These are phyloP conservation scores for Plecturocebus donacophilus DNA, from an alignment of 2,113 vertebrate species.

Conservation along the genomic window DNA sequence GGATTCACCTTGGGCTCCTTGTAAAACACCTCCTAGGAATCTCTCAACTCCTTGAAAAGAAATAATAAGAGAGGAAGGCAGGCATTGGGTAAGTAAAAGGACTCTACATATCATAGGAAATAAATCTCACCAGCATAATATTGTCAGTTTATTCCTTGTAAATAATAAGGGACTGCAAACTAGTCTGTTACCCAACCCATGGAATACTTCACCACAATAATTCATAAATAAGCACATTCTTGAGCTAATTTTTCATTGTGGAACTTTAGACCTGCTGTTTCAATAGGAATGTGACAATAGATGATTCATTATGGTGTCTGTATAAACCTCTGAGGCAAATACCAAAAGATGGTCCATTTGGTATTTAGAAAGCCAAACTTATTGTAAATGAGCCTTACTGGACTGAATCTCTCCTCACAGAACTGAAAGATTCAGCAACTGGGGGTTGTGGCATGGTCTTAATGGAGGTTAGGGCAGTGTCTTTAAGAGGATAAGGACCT, in stretches of 20 bases:
- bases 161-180: background rate
- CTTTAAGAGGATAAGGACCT: background rate
- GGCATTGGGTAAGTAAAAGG: background rate
- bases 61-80: background rate
- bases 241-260: background rate
- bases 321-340: background rate
- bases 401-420: background rate
- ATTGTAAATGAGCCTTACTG: background rate
- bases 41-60: background rate
- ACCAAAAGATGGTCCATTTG: background rate
- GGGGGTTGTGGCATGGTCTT: background rate
- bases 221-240: background rate
- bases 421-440: background rate
- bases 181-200: background rate
- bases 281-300: background rate
- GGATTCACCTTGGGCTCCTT: background rate
- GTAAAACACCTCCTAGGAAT: background rate
- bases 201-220: background rate
- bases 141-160: background rate
- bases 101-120: background rate
- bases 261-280: background rate
- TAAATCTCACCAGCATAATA: background rate
- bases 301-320: background rate
- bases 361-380: background rate
- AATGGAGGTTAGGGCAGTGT: too few species aligned